These are phyloP conservation scores for Camponotus floridanus DNA, from an alignment of 1,140 invertebrate species.

Conservation along the genomic window DNA sequence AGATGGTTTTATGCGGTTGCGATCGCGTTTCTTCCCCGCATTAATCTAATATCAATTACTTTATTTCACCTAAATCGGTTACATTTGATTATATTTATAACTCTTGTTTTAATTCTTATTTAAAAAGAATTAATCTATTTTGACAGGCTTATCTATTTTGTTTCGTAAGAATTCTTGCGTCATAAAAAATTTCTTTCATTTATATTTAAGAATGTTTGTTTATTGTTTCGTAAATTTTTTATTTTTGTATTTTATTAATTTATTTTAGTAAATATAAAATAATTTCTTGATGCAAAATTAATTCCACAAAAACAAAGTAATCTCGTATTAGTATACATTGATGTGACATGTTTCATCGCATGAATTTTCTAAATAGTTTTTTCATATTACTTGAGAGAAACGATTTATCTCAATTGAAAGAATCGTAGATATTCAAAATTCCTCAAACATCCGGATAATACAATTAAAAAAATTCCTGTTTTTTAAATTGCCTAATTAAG, in stretches of 20 bases:
- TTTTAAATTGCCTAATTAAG: constrained; percentile 17
- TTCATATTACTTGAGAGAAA: constrained; percentile 8
- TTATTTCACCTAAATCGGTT: background rate
- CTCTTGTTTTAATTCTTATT: background rate
- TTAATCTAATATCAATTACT: constrained; percentile 11
- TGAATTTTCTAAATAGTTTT: background rate
- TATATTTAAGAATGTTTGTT: background rate
- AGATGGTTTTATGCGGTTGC: background rate
- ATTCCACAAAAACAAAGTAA: background rate
- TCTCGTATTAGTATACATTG: background rate
- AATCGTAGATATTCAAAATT: background rate
- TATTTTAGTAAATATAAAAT: background rate
- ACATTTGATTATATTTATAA: background rate
- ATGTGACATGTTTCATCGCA: background rate
- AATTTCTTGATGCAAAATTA: background rate
- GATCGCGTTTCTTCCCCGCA: background rate
- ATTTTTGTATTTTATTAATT: background rate
- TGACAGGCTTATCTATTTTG: background rate
- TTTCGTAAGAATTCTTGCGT: background rate
- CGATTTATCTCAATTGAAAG: background rate
- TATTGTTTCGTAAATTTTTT: background rate
- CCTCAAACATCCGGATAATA: background rate
- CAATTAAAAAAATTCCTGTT: constrained; percentile 15
- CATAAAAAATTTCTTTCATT: background rate
- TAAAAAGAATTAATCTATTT: background rate